Evolutionary conservation across 2,797 vertebrate species (phyloP).

Genomic region (Myioborus miniatus): DNA sequence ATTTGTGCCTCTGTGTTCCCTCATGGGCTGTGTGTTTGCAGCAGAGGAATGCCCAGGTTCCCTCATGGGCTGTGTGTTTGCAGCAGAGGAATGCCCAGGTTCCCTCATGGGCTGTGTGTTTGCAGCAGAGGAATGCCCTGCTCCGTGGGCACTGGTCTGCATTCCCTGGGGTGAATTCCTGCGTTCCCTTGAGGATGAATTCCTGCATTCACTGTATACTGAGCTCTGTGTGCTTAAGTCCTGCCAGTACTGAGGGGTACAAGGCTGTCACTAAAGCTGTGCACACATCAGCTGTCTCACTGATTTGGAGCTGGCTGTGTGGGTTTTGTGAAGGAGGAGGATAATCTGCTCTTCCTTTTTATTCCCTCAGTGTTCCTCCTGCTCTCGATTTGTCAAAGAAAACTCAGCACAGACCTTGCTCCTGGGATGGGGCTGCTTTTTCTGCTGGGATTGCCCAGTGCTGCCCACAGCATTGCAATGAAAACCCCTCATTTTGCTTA

Average conservation of each 20-base stretch:
- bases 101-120: too few species aligned
- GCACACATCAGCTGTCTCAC: not conserved
- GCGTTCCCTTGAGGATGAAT: not conserved
- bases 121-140: not conserved
- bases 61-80: too few species aligned
- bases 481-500: not conserved
- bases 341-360: slow-evolving; percentile 28
- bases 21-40: not conserved
- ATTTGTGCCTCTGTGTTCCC: not conserved
- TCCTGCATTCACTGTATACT: not conserved
- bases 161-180: not conserved
- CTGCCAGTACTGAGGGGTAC: not conserved
- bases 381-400: not conserved
- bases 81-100: too few species aligned
- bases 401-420: not conserved
- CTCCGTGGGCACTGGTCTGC: not conserved
- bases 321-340: slow-evolving; percentile 53
- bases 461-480: not conserved
- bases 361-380: not conserved
- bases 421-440: not conserved
- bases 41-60: not conserved
- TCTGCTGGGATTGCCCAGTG: not conserved
- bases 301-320: slow-evolving; percentile 20
- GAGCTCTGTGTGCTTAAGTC: not conserved
- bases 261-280: not conserved